Base-by-base conservation (phyloP, 1,140 invertebrate genomes). In the Kradibia gibbosae region DNA sequence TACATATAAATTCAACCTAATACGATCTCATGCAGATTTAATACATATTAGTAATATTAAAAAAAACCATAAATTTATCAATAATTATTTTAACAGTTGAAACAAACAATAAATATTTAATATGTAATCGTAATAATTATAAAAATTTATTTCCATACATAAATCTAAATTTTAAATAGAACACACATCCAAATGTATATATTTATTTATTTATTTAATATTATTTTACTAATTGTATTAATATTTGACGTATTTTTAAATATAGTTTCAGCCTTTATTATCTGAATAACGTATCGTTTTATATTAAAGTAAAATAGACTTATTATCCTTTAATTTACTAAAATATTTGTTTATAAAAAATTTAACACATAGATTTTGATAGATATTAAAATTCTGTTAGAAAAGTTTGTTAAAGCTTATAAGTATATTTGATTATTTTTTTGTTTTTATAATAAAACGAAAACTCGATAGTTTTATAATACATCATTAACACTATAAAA, bases 371-470 rank as follows among this genome's bases (percentile, higher is more conserved):
- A 4, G 28, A 39, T 20, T 36, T 17, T 5, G 0, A 67, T 39
- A 67, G 15, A 67, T 20, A 67, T n/a, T 67, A 67, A 67, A 67
- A 67, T 67, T 22, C 34, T 22, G 34, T 39, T n/a, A 39, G n/a
- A 39, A 36, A 13, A 65, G 34, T 60, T 60, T 10, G 22, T 65
- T 36, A 65, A 5, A 28, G 15, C 20, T 39, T 39, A n/a, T 39
- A 5, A 34, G 17, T 39, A 2, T n/a, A 39, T 11, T 39, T 0
- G 34, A n/a, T 11, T n/a, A 67, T 39, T 17, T n/a, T n/a, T 20
- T 67, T 39, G 62, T 39, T n/a, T n/a, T 11, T 28, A 28, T 48
- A 48, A 48, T 48, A 8, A 8, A 48, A 48, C 15, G 15, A 48
- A 48, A 48, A 48, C 15, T 48, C 45, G 15, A 48, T 8, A 8